phyloP scores from a whole-genome alignment of 2,888 invertebrate genomes.

The Xylocampa areola region DNA sequence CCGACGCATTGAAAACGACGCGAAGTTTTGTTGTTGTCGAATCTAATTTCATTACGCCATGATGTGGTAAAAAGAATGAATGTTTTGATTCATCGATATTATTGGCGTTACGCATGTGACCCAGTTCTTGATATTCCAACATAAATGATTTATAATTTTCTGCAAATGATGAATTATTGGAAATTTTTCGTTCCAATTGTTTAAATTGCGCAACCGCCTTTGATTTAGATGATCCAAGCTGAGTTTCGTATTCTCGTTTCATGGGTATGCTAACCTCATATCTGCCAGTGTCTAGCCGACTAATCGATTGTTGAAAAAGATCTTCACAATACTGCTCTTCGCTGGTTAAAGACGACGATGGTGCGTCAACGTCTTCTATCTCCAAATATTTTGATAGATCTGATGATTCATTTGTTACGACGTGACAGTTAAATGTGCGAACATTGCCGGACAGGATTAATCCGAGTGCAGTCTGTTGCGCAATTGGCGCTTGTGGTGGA shows the following conservation, averaged over 20 bases:
- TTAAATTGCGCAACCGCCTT: slow-evolving; percentile 3
- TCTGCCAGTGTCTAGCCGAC: neutral
- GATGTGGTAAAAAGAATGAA: neutral
- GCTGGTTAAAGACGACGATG: slow-evolving; percentile 4
- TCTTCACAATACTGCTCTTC: slow-evolving; percentile 8
- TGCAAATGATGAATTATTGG: neutral
- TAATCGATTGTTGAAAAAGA: slow-evolving; percentile 1
- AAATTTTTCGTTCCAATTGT: slow-evolving; percentile 5
- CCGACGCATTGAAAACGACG: neutral
- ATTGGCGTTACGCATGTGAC: neutral
- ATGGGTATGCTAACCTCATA: slow-evolving; percentile 9
- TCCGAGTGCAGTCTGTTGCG: slow-evolving; percentile 12
- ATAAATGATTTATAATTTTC: slow-evolving; percentile 6
- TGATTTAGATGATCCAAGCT: slow-evolving; percentile 5
- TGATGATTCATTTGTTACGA: neutral
- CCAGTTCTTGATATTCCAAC: neutral
- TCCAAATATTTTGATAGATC: slow-evolving; percentile 6
- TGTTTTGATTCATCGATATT: neutral
- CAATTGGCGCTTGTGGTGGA: slow-evolving; percentile 8
- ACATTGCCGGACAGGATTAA: slow-evolving; percentile 12
- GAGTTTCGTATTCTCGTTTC: neutral
- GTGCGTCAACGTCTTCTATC: slow-evolving; percentile 3
- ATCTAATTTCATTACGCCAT: neutral
- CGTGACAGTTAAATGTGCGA: slow-evolving; percentile 7
- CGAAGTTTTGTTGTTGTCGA: no score